Evolutionary conservation across 2,113 vertebrate genomes (phyloP), one percentile per base, ranked within the genome.

Genomic region (Cercocebus atys): DNA sequence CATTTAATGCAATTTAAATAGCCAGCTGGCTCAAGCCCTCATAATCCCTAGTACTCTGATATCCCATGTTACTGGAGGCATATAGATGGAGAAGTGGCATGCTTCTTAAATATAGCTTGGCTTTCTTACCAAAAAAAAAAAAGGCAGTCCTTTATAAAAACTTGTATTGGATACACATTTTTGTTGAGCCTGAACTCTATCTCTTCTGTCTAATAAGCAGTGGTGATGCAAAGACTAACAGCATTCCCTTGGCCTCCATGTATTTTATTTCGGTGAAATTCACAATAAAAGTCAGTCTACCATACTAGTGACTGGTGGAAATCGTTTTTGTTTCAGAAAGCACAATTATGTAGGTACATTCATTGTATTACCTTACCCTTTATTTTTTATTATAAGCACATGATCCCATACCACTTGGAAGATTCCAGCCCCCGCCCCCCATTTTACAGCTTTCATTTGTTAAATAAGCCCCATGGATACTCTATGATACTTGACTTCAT

Each of bases 311-410:
- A 76, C 9, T 25, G 47, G 40, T 52, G 18, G 57, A n/a, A 70
- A 76, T 64, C 9, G 7, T 76, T 95, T 97, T 84, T 73, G 61
- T 90, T 83, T 84, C 30, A 90, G 61, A 83, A 66, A 88, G 35
- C 27, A 27, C 75, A 50, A 12, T 68, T 78, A 45, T 16, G 35
- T 90, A 22, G 4, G 30, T 16, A 50, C 35, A 17, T 90, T 78
- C 64, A 79, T 61, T n/a, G 45, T 78, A 52, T 85, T 81, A 25
- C 76, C 22, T 76, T 81, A 23, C 13, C 83, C 32, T 84, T 61
- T 83, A 50, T 9, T 93, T 95, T 95, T 78, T 66, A 12, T 85
- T 43, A 55, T n/a, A 79, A 8, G 2, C 80, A 18, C 32, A 20
- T 22, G 3, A 72, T 88, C 25, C 23, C 9, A 30, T 17, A 57